These are phyloP conservation scores for Sphyrna mokarran DNA, from an alignment of 2,113 vertebrate genomes.

Conservation along the genomic window DNA sequence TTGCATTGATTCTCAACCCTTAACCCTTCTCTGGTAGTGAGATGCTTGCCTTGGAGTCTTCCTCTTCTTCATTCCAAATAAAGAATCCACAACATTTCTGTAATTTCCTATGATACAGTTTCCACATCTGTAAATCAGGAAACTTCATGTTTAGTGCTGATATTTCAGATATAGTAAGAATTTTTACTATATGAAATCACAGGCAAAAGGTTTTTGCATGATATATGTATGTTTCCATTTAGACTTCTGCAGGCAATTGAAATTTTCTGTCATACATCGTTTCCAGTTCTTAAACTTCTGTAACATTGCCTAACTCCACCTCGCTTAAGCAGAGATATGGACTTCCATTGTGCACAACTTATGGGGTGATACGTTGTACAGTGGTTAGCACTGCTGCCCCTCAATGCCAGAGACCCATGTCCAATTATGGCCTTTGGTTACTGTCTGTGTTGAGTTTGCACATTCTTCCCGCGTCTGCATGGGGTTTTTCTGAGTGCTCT, in stretches of 20 bases:
- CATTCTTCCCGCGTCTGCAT: too few species aligned
- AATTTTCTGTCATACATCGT: background rate
- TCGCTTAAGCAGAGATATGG: background rate
- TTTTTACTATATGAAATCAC: background rate
- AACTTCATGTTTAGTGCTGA: background rate
- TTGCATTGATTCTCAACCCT: background rate
- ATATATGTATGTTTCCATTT: background rate
- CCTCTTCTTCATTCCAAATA: background rate
- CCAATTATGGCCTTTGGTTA: too few species aligned
- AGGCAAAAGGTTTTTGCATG: background rate
- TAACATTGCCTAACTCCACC: background rate
- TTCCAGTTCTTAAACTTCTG: background rate
- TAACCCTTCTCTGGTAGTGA: background rate
- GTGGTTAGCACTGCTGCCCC: too few species aligned
- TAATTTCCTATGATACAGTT: background rate
- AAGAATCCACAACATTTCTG: background rate
- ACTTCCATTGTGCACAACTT: background rate
- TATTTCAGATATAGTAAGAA: background rate
- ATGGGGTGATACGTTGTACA: too few species aligned
- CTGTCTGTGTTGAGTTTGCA: too few species aligned
- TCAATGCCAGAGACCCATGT: too few species aligned
- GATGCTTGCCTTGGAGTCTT: background rate
- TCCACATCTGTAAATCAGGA: background rate
- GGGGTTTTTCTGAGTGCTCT: too few species aligned
- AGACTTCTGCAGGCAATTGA: background rate